These are phyloP conservation scores for Nylanderia fulva DNA, from an alignment of 1,140 invertebrate genomes.

Conservation along the genomic window DNA sequence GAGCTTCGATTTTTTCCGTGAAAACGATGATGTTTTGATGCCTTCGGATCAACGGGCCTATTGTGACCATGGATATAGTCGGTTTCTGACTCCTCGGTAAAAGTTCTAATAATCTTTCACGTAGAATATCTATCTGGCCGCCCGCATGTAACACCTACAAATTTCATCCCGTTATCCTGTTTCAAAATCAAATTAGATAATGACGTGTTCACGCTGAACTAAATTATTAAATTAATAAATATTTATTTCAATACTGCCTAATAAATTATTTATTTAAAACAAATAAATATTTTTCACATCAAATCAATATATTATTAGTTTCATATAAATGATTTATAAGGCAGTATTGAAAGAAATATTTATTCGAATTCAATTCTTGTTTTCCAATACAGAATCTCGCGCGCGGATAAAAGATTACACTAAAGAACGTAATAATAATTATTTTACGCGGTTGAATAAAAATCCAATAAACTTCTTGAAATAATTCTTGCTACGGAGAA, in stretches of 20 bases:
- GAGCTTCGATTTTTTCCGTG: slow-evolving; percentile 48
- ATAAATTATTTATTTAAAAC: no score
- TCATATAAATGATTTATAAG: no score
- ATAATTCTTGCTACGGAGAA: neutral
- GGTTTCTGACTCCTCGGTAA: neutral
- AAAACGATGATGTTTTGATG: slow-evolving; percentile 60
- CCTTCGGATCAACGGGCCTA: slow-evolving; percentile 32
- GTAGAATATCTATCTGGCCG: slow-evolving; percentile 62
- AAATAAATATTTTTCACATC: no score
- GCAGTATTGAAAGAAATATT: no score
- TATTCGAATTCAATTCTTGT: no score
- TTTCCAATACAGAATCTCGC: no score
- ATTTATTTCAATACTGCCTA: no score
- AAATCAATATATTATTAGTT: no score
- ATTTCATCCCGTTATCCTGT: slow-evolving; percentile 6
- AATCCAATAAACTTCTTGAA: neutral
- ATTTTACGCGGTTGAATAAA: neutral
- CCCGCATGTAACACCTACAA: slow-evolving; percentile 62
- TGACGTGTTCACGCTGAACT: no score
- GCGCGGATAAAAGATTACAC: neutral
- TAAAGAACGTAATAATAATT: neutral
- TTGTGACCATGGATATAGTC: neutral
- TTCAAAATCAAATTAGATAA: no score
- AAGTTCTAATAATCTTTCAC: slow-evolving; percentile 24
- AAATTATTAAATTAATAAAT: no score